Conservation (phyloP, 2,888 invertebrate species). For the Drosophila percnosoma region DNA sequence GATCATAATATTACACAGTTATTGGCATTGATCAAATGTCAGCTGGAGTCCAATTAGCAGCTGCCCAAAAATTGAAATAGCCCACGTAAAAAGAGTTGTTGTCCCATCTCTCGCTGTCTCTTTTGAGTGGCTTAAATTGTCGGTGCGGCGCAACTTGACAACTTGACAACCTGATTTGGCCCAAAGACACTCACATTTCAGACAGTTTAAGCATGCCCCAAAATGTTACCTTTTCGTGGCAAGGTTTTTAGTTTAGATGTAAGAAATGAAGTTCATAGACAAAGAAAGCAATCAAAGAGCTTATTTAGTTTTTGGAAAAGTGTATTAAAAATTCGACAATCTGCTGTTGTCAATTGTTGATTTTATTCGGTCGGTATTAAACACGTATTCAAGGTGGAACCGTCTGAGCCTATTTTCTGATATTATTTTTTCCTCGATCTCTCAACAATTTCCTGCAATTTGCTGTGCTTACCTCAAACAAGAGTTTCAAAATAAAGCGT, state of each 20-base stretch:
- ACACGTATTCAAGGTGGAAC: conserved; percentile 69
- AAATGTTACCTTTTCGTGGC: neutral
- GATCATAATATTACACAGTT: conserved; percentile 5
- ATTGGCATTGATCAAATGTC: conserved; percentile 45
- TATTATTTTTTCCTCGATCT: neutral
- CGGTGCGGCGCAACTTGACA: conserved; percentile 36
- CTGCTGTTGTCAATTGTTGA: conserved; percentile 38
- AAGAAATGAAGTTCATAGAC: neutral
- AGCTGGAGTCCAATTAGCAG: conserved; percentile 36
- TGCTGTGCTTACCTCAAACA: conserved; percentile 52
- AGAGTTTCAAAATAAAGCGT: conserved; percentile 53
- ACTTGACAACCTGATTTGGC: conserved; percentile 32
- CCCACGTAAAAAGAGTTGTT: conserved; percentile 17
- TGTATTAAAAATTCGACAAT: neutral
- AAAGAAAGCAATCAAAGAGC: neutral
- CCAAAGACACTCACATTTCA: conserved; percentile 13
- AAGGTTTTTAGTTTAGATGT: neutral
- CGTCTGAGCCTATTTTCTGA: conserved; percentile 12
- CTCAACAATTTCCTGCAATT: conserved; percentile 62
- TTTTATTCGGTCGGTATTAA: conserved; percentile 48
- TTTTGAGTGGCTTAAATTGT: conserved; percentile 42
- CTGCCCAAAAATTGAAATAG: conserved; percentile 23
- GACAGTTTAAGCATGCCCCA: conserved; percentile 13
- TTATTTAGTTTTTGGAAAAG: neutral
- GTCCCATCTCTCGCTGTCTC: neutral